phyloP scores from a whole-genome alignment of 2,888 invertebrate species.

The Ennomos quercinarius region DNA sequence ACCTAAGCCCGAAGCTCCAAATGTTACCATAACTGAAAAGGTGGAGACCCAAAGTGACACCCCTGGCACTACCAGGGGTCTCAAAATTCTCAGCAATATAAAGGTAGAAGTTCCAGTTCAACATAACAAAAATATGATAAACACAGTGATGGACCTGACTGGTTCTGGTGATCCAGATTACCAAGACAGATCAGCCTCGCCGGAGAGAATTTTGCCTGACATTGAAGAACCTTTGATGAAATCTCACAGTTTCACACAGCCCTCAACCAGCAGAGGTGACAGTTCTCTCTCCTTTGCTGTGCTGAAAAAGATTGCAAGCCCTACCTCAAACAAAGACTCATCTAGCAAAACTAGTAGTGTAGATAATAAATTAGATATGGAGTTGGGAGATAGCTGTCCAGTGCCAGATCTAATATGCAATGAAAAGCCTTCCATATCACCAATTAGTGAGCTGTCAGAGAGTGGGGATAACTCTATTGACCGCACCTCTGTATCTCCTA shows the following conservation, averaged over 20 bases:
- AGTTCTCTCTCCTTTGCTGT: conserved; percentile 74
- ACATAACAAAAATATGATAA: conserved; percentile 76
- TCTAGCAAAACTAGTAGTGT: conserved; percentile 55
- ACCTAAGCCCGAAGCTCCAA: conserved; percentile 38
- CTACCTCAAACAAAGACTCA: conserved; percentile 63
- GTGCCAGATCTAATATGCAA: conserved; percentile 82
- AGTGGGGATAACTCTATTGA: conserved; percentile 75
- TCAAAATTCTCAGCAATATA: conserved; percentile 82
- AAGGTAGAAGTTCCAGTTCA: conserved; percentile 83
- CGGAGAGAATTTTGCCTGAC: conserved; percentile 76
- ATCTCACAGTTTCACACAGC: conserved; percentile 56
- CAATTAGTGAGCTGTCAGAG: conserved; percentile 80
- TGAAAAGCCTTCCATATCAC: conserved; percentile 81
- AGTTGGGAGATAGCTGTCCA: conserved; percentile 76
- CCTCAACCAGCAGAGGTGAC: conserved; percentile 59
- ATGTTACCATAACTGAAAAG: conserved; percentile 39
- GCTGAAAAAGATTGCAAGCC: conserved; percentile 76
- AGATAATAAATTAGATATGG: conserved; percentile 70
- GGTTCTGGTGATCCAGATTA: conserved; percentile 68
- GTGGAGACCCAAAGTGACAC: conserved; percentile 52
- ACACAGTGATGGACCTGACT: conserved; percentile 78
- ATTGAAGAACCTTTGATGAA: conserved; percentile 71
- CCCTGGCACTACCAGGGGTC: conserved; percentile 66
- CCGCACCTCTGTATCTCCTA: conserved; percentile 58
- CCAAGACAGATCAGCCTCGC: conserved; percentile 51